Conservation (phyloP, 2,888 invertebrate species). For the Acleris emargana region DNA sequence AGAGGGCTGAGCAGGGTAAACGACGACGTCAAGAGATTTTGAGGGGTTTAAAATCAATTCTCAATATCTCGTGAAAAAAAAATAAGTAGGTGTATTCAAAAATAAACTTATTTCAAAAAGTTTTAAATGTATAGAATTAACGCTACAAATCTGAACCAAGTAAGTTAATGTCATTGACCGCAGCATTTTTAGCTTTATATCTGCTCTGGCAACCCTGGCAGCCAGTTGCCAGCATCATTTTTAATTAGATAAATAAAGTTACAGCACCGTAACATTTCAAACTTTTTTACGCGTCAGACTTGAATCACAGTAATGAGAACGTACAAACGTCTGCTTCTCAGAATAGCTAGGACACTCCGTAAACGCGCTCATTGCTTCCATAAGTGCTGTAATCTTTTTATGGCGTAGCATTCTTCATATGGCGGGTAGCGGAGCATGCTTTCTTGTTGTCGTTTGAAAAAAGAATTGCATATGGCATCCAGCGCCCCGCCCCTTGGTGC, state of each 20-base stretch:
- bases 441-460: slow-evolving; percentile 24
- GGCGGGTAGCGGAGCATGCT: slow-evolving; percentile 35
- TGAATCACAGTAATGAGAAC: slow-evolving; percentile 35
- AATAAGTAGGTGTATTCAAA: no score
- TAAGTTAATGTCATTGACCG: slow-evolving; percentile 32
- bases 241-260: slow-evolving; percentile 45
- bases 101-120: no score
- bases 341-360: slow-evolving; percentile 47
- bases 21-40: no score
- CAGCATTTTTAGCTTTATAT: slow-evolving; percentile 40
- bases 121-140: no score
- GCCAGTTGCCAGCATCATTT: slow-evolving; percentile 40
- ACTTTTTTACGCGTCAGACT: slow-evolving; percentile 22
- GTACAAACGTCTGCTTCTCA: slow-evolving; percentile 36
- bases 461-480: background rate
- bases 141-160: no score
- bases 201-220: slow-evolving; percentile 14
- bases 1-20: no score
- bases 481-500: no score
- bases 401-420: slow-evolving; percentile 45
- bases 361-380: slow-evolving; percentile 46
- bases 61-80: no score
- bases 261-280: slow-evolving; percentile 40
- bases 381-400: slow-evolving; percentile 48
- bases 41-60: no score